Evolutionary conservation across 2,113 vertebrate species (phyloP).

Genomic region (Cyphomyrus plagiostoma): DNA sequence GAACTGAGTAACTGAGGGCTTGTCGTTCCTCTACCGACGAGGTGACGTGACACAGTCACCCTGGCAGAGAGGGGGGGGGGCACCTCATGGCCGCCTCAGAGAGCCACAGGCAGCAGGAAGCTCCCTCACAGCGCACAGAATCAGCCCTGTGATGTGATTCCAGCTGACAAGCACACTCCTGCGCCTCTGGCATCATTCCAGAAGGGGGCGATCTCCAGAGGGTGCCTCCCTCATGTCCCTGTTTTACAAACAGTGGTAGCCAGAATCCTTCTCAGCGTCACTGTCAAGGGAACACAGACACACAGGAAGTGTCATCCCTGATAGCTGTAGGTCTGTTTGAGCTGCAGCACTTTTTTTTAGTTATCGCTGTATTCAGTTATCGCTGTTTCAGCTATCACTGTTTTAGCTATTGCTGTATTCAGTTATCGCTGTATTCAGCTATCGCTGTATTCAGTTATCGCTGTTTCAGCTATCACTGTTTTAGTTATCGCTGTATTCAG

Average conservation of each 20-base stretch:
- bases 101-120: not conserved
- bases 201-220: not conserved
- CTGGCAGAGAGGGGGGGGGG: not conserved
- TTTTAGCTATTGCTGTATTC: not conserved
- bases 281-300: not conserved
- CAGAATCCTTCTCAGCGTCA: not conserved
- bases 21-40: not conserved
- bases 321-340: not conserved
- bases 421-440: not conserved
- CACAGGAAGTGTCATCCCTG: not conserved
- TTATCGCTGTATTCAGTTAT: not conserved
- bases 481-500: not conserved
- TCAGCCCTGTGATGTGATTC: conserved; percentile 11
- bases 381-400: not conserved
- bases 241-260: not conserved
- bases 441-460: not conserved
- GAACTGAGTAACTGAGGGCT: not conserved
- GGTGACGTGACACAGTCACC: not conserved
- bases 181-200: not conserved
- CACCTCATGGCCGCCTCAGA: not conserved
- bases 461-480: not conserved
- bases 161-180: not conserved
- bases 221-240: not conserved
- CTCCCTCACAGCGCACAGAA: not conserved
- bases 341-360: not conserved